phyloP scores from a whole-genome alignment of 2,113 vertebrate genomes.

The Salvelinus namaycush region DNA sequence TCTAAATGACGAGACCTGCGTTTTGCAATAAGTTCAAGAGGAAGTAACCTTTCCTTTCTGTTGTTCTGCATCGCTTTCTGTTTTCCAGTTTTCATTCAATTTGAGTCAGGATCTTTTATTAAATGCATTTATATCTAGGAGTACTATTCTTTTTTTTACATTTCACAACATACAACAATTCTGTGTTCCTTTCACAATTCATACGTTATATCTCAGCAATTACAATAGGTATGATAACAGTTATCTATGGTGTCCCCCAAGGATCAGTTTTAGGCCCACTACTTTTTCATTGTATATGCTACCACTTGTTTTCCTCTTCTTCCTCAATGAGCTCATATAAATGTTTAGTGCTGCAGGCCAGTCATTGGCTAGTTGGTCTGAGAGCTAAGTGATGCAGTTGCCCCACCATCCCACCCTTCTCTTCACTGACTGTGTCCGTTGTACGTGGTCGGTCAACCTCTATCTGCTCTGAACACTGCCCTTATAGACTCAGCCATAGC shows the following conservation, averaged over 20 bases:
- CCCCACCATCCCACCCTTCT: background rate
- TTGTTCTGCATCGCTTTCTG: background rate
- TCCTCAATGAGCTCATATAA: background rate
- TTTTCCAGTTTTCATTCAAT: background rate
- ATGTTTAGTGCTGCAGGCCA: background rate
- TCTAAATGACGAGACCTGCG: slow-evolving; percentile 37
- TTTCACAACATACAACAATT: too few species aligned
- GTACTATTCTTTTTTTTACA: too few species aligned
- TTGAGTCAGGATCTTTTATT: background rate
- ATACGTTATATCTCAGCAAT: too few species aligned
- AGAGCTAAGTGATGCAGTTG: background rate
- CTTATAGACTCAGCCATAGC: slow-evolving; percentile 71
- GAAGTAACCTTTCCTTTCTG: slow-evolving; percentile 3
- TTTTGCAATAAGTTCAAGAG: slow-evolving; percentile 15
- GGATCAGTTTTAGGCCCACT: background rate
- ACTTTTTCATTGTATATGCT: too few species aligned
- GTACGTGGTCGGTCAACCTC: slow-evolving; percentile 43
- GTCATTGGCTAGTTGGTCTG: background rate
- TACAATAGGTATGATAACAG: too few species aligned
- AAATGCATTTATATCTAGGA: too few species aligned
- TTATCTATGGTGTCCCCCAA: background rate
- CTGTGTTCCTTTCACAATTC: too few species aligned
- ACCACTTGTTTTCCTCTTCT: too few species aligned
- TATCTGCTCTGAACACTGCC: slow-evolving; percentile 68
- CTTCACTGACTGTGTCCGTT: slow-evolving; percentile 34